Evolutionary conservation across 2,888 invertebrate genomes (phyloP).

Genomic region (Diploptera punctata): DNA sequence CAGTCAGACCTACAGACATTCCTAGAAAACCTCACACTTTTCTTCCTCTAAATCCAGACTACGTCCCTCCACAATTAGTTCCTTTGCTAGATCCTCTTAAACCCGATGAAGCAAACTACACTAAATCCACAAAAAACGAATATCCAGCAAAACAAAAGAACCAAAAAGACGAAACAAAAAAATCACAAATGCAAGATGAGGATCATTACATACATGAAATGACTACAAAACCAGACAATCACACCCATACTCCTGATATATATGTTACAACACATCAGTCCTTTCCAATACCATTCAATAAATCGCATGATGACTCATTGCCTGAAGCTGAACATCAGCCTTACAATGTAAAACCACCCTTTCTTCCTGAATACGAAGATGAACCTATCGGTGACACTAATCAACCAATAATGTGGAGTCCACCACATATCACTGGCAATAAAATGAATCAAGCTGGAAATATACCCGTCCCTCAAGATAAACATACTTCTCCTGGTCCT

Average conservation of each 20-base stretch:
- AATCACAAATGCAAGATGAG: background rate
- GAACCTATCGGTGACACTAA: background rate
- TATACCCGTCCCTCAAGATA: background rate
- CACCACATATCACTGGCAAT: background rate
- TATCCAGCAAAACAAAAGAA: background rate
- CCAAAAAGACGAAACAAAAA: background rate
- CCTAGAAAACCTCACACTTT: conserved; percentile 10
- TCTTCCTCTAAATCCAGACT: conserved; percentile 39
- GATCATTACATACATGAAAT: background rate
- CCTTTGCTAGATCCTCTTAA: background rate
- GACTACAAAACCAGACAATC: background rate
- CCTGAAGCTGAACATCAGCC: background rate
- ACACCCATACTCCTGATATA: no score
- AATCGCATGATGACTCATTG: background rate
- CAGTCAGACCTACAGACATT: background rate
- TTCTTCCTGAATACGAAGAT: background rate
- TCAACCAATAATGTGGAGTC: background rate
- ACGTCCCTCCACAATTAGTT: conserved; percentile 1
- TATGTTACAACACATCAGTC: no score
- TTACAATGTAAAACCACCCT: background rate
- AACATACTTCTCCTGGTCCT: background rate
- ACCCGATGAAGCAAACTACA: background rate
- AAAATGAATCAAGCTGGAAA: background rate
- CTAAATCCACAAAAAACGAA: background rate
- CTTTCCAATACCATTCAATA: no score